phyloP scores from a whole-genome alignment of 2,888 invertebrate species.

The Germaria angustata region DNA sequence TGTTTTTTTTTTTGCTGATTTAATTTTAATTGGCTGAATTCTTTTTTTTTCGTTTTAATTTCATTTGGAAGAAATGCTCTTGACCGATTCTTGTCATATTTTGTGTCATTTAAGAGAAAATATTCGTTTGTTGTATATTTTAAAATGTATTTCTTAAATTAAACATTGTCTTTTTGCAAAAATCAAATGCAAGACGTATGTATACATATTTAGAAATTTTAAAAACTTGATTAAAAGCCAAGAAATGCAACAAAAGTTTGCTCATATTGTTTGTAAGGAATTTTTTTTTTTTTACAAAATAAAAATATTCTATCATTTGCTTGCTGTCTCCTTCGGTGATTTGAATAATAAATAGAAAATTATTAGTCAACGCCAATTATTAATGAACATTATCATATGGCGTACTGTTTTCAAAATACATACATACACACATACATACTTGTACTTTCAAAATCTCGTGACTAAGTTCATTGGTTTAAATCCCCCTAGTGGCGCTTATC shows the following conservation, averaged over 20 bases:
- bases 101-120: background rate
- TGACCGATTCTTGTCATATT: constrained; percentile 18
- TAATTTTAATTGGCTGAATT: background rate
- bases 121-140: background rate
- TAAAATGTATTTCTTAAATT: background rate
- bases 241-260: background rate
- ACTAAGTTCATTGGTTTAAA: constrained; percentile 3
- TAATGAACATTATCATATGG: constrained; percentile 24
- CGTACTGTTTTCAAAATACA: background rate
- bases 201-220: background rate
- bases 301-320: constrained; percentile 24
- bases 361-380: constrained; percentile 51
- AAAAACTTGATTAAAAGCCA: constrained; percentile 31
- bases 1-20: background rate
- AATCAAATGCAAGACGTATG: background rate
- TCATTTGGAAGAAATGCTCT: background rate
- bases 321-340: constrained; percentile 4
- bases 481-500: constrained; percentile 4
- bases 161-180: background rate
- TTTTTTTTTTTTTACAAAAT: constrained; percentile 10
- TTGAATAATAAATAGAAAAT: background rate
- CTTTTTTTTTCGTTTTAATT: background rate
- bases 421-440: too few species aligned
- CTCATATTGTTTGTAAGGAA: background rate
- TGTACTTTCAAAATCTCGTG: constrained; percentile 26